Percentiles rank a stretch among this genome's conserved stretches.
phyloP scores from a whole-genome alignment of 2,797 vertebrate genomes.

The Monodelphis domestica region DNA sequence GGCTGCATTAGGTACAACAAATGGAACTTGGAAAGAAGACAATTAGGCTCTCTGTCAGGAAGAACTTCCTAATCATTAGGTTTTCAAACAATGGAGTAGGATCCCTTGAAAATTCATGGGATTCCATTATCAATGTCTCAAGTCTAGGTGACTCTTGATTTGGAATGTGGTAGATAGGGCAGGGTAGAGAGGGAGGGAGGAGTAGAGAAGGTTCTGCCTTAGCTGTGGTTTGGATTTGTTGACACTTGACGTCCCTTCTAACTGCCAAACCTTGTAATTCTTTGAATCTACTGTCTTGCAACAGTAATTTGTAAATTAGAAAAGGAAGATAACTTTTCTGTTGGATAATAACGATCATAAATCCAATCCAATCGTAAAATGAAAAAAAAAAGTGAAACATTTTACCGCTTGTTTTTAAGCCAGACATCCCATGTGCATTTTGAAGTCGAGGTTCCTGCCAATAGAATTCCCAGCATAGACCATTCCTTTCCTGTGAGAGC shows the following conservation, averaged over 20 bases:
- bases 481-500: conserved; percentile 81
- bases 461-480: conserved; percentile 77
- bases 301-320: conserved; percentile 70
- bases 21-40: neutral
- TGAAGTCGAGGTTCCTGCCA: conserved; percentile 74
- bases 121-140: neutral
- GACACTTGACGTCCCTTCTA: neutral
- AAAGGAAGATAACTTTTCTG: conserved; percentile 68
- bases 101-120: neutral
- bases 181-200: neutral
- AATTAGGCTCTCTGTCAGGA: neutral
- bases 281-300: conserved; percentile 41
- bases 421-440: conserved; percentile 72
- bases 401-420: conserved; percentile 73
- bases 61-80: neutral
- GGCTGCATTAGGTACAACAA: neutral
- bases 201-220: neutral
- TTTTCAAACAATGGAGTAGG: neutral
- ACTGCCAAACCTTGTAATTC: neutral
- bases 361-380: conserved; percentile 67
- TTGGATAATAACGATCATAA: conserved; percentile 57
- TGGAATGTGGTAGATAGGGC: neutral
- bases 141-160: neutral
- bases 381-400: conserved; percentile 70
- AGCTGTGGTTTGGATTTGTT: neutral